A percentile compares a stretch with the other conserved stretches of the same genome.
phyloP scores from a whole-genome alignment of 64 coral and sea anemone genomes.

The Platygyra sinensis region DNA sequence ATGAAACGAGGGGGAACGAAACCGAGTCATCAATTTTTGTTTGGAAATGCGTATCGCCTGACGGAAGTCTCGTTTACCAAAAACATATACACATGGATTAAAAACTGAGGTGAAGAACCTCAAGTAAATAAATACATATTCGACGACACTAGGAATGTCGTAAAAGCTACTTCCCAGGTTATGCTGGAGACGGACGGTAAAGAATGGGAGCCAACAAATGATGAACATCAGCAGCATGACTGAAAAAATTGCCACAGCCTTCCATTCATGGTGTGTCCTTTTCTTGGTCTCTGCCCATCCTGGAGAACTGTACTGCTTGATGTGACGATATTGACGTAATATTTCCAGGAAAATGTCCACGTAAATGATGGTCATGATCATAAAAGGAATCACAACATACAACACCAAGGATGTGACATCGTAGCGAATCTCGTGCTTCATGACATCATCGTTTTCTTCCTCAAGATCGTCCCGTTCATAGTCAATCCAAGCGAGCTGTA shows the following conservation, averaged over 20 bases:
- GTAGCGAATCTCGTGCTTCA: slow-evolving; percentile 48
- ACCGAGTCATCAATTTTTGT: background rate
- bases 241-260: slow-evolving; percentile 56
- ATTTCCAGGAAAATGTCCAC: slow-evolving; percentile 58
- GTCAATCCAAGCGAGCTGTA: slow-evolving; percentile 62
- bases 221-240: slow-evolving; percentile 44
- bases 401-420: slow-evolving; percentile 42
- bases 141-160: slow-evolving; percentile 7
- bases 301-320: slow-evolving; percentile 55
- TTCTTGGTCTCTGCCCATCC: slow-evolving; percentile 24
- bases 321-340: slow-evolving; percentile 48
- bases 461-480: slow-evolving; percentile 5
- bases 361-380: slow-evolving; percentile 50
- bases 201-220: slow-evolving; percentile 64
- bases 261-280: slow-evolving; percentile 36
- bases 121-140: slow-evolving; percentile 63
- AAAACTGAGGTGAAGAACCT: slow-evolving; percentile 61
- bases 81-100: slow-evolving; percentile 64
- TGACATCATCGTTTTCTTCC: slow-evolving; percentile 24
- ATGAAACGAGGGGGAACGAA: slow-evolving; percentile 32
- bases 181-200: slow-evolving; percentile 48
- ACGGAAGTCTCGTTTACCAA: slow-evolving; percentile 78
- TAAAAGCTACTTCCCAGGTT: slow-evolving; percentile 66
- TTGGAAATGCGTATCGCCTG: slow-evolving; percentile 34
- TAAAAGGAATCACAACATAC: slow-evolving; percentile 47